Base-by-base conservation (phyloP, 2,888 invertebrate species). In the Napeogenes inachia region DNA sequence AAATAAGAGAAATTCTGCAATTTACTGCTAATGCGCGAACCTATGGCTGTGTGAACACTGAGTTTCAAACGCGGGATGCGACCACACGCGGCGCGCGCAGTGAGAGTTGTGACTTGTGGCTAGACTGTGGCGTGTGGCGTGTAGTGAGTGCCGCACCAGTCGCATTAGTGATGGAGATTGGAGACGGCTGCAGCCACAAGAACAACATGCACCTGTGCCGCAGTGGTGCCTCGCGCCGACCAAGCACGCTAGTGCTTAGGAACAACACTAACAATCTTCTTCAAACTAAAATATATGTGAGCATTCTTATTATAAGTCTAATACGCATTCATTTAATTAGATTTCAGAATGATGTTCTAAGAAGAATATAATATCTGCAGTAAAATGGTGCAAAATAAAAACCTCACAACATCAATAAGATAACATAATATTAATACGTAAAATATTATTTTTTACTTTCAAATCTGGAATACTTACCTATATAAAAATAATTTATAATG, bases 71-170 rank as follows among this genome's bases (percentile, higher is more conserved):
- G 78, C 78, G 76, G 73, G 80, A 84, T 21, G 21, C 88, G 79
- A 86, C 85, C 85, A 80, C 78, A 79, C 87, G 80, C 88, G 84
- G 83, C 87, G 89, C 89, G 89, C 87, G 89, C 89, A 89, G 85
- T 84, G 85, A 87, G 83, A 88, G 89, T 87, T 88, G 79, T 88
- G 86, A 73, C 75, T 80, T 70, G 72, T 73, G 75, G 21, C 21
- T 21, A 21, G 76, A 76, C 76, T 77, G 79, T 70, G 59, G 63
- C 66, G 66, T 71, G 67, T 62, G 21, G 21, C 21, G 68, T 66
- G 69, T 66, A 60, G 60, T 56, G 54, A 21, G 21, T 21, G 42
- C 45, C 47, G 61, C 64, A 68, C 68, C 69, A 68, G 72, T 69
- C 73, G 67, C 70, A 66, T 64, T 73, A 75, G 77, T 71, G 73